Evolutionary conservation across 1,140 invertebrate genomes (phyloP).

Genomic region (Drosophila cardini): DNA sequence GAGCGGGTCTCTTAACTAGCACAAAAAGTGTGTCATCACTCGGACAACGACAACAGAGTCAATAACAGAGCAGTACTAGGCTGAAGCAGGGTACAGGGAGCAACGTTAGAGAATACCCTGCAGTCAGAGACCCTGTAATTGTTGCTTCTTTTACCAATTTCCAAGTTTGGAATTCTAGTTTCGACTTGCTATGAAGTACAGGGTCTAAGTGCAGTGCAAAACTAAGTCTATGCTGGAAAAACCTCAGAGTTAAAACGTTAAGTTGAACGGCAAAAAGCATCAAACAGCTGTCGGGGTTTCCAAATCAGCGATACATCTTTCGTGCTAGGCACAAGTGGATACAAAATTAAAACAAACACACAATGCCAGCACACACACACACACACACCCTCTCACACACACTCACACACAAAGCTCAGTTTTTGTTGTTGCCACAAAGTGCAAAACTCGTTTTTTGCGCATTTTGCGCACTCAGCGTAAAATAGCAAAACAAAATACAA

Average conservation of each 20-base stretch:
- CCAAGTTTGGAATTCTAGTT: too few relatives aligned
- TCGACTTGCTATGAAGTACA: too few relatives aligned
- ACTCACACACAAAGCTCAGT: conserved; percentile 35
- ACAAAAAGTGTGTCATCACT: conserved; percentile 30
- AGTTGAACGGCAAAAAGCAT: conserved; percentile 28
- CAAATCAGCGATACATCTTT: conserved; percentile 62
- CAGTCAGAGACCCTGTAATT: too few relatives aligned
- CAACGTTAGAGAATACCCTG: too few relatives aligned
- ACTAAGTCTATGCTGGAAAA: conserved; percentile 35
- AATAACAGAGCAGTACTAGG: conserved; percentile 2
- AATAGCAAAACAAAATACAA: conserved; percentile 54
- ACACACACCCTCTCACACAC: conserved; percentile 38
- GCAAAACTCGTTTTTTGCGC: conserved; percentile 82
- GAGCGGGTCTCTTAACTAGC: conserved; percentile 7
- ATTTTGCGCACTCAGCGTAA: conserved; percentile 81
- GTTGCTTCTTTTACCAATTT: too few relatives aligned
- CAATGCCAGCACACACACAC: conserved; percentile 41
- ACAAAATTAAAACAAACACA: conserved; percentile 81
- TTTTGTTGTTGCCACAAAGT: conserved; percentile 66
- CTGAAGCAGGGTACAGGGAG: background rate
- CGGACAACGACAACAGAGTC: conserved; percentile 1
- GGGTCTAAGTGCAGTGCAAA: conserved; percentile 2
- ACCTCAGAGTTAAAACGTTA: conserved; percentile 16
- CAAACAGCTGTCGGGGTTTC: conserved; percentile 51
- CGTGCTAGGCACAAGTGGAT: conserved; percentile 80